A percentile compares a stretch with the other conserved stretches of the same genome.
Evolutionary conservation across 2,888 invertebrate species (phyloP).

Genomic region (Neoitamus cyanurus): DNA sequence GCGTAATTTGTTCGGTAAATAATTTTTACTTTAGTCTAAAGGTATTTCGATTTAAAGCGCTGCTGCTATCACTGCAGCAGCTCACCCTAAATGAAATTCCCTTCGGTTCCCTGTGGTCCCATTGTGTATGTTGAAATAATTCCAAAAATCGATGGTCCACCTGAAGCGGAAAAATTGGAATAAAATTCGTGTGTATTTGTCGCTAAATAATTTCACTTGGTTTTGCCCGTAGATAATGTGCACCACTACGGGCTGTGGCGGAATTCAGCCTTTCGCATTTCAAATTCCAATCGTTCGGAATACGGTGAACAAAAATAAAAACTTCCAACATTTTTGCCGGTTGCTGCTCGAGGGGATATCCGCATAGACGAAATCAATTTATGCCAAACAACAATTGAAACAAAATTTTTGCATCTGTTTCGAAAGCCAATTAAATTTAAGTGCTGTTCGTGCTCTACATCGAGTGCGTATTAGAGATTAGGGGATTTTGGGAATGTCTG

Average conservation of each 20-base stretch:
- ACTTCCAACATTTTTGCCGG: not conserved
- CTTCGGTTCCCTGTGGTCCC: not conserved
- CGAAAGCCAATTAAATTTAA: not conserved
- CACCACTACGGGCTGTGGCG: not conserved
- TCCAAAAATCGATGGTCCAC: not conserved
- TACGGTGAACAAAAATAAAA: not conserved
- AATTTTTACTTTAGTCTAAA: not conserved
- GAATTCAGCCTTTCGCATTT: not conserved
- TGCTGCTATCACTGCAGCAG: not conserved
- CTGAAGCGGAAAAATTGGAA: not conserved
- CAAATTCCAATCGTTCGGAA: not conserved
- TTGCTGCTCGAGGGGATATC: not conserved
- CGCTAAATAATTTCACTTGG: not conserved
- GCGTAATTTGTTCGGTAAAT: not conserved
- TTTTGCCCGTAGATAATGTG: not conserved
- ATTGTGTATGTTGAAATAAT: not conserved
- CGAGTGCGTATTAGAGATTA: not conserved
- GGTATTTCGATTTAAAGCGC: not conserved
- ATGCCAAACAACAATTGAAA: slow-evolving; percentile 5
- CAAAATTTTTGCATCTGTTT: not conserved
- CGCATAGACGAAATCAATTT: not conserved
- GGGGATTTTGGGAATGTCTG: no score
- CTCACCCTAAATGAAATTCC: not conserved
- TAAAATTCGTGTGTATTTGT: not conserved
- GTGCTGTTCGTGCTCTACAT: not conserved